Evolutionary conservation across 1,140 invertebrate genomes (phyloP).

Genomic region (Magallana gigas): DNA sequence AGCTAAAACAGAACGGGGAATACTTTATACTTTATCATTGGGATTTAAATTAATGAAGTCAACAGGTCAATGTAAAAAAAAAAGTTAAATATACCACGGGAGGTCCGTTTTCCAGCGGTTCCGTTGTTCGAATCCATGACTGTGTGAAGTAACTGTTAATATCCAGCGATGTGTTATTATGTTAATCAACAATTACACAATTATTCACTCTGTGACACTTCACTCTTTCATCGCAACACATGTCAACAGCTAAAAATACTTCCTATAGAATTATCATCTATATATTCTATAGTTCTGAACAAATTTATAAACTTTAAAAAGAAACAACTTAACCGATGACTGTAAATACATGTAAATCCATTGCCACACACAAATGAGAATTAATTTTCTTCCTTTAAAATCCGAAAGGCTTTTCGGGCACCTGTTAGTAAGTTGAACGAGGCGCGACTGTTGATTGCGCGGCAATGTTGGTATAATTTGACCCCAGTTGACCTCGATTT

Average conservation of each 20-base stretch:
- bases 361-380: constrained; percentile 18
- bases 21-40: too few species aligned
- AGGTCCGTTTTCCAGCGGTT: background rate
- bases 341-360: background rate
- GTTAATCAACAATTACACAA: background rate
- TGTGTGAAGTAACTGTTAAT: background rate
- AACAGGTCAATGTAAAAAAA: too few species aligned
- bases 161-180: constrained; percentile 1
- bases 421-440: constrained; percentile 32
- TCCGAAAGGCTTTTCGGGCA: constrained; percentile 25
- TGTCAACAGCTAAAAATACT: constrained; percentile 26
- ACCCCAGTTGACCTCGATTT: constrained; percentile 41
- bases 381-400: constrained; percentile 35
- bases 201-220: background rate
- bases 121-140: constrained; percentile 25
- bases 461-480: constrained; percentile 50
- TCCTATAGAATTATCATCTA: background rate
- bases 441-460: constrained; percentile 56
- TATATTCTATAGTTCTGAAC: background rate
- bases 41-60: too few species aligned
- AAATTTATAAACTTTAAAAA: constrained; percentile 10
- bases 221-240: constrained; percentile 16
- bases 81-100: background rate
- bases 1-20: too few species aligned
- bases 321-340: background rate